Percentiles rank a stretch among this genome's conserved stretches.
These are phyloP conservation scores for Nestor notabilis DNA, from an alignment of 2,113 vertebrate species.

Conservation along the genomic window DNA sequence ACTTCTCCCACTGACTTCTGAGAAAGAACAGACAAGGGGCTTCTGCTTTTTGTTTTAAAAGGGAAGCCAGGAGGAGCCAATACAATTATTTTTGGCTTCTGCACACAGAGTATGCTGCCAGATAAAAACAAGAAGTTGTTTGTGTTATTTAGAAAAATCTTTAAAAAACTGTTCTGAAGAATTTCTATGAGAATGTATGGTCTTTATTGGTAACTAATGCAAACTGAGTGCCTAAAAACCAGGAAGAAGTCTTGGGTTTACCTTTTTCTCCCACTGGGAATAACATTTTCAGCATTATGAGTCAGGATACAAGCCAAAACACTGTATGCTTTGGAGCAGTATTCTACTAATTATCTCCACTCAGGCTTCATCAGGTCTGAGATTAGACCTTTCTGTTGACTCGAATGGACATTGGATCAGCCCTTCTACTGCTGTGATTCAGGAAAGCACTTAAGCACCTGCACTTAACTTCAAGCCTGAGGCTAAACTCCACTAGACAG, in stretches of 20 bases:
- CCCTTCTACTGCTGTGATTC: not conserved
- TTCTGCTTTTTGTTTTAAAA: constrained; percentile 27
- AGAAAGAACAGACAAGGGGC: not conserved
- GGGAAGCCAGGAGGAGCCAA: not conserved
- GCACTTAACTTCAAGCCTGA: not conserved
- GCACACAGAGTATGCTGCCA: not conserved
- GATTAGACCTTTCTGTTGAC: not conserved
- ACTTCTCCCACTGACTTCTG: not conserved
- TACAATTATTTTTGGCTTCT: constrained; percentile 39
- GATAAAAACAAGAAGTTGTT: constrained; percentile 10
- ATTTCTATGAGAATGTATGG: not conserved
- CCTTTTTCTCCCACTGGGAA: not conserved
- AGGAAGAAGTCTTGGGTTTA: not conserved
- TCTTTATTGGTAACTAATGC: constrained; percentile 12
- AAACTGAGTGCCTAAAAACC: not conserved
- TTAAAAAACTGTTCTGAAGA: not conserved
- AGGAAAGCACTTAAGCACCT: not conserved
- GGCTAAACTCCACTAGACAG: not conserved
- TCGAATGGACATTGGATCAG: not conserved
- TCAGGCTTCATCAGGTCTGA: not conserved
- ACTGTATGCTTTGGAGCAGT: not conserved
- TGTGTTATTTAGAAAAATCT: not conserved
- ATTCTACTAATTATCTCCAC: not conserved
- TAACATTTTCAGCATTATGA: not conserved
- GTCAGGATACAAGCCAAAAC: not conserved